These are phyloP conservation scores for Neostethus bicornis DNA, from an alignment of 2,797 vertebrate genomes.

Conservation along the genomic window DNA sequence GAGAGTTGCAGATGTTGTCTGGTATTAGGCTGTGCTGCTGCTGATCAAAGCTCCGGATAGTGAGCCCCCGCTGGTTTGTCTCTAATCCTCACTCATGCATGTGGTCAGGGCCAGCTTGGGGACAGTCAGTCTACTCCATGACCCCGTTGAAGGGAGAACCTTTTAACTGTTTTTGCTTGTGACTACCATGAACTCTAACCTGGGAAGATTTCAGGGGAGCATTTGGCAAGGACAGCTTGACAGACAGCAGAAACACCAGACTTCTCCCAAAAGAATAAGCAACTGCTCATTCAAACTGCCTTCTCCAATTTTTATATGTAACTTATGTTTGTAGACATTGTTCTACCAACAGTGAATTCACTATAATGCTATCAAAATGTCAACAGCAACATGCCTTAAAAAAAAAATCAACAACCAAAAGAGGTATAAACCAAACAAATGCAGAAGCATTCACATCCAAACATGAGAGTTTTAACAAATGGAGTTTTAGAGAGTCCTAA, in stretches of 20 bases:
- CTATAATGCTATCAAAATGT: slow-evolving; percentile 32
- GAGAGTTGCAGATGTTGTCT: slow-evolving; percentile 76
- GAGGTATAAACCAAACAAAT: slow-evolving; percentile 2
- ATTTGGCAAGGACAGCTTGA: slow-evolving; percentile 52
- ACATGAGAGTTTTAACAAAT: neutral
- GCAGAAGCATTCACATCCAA: slow-evolving; percentile 1
- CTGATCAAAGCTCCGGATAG: slow-evolving; percentile 77
- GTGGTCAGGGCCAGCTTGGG: slow-evolving; percentile 38
- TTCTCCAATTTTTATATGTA: slow-evolving; percentile 20
- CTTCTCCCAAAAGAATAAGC: slow-evolving; percentile 40
- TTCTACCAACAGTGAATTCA: slow-evolving; percentile 50
- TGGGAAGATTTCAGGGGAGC: slow-evolving; percentile 29
- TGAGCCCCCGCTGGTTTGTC: slow-evolving; percentile 66
- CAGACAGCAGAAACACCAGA: slow-evolving; percentile 47
- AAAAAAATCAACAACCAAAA: slow-evolving; percentile 19
- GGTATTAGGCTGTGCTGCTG: slow-evolving; percentile 68
- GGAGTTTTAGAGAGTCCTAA: neutral
- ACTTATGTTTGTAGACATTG: slow-evolving; percentile 36
- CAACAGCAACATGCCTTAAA: slow-evolving; percentile 1
- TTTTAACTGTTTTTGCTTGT: slow-evolving; percentile 28
- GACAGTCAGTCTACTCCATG: slow-evolving; percentile 39
- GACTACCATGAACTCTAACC: slow-evolving; percentile 12
- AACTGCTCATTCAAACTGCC: slow-evolving; percentile 24
- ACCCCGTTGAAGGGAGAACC: slow-evolving; percentile 34
- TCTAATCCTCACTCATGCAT: slow-evolving; percentile 67